Conservation (phyloP, 1,140 invertebrate species). For the Nilaparvata lugens region DNA sequence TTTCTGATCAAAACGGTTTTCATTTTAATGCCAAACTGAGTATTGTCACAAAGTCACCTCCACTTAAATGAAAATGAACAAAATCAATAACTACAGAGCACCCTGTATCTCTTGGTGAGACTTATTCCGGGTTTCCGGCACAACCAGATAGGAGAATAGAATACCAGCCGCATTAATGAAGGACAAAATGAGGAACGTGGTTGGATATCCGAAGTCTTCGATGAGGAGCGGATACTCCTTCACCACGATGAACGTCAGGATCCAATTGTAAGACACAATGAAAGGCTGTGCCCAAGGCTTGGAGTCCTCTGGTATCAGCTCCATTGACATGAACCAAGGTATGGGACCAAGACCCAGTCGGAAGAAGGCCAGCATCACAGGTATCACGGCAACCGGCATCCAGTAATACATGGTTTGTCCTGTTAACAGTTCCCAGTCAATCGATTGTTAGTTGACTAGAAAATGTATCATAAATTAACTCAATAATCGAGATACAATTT, state of each 20-base stretch:
- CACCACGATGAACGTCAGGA: slow-evolving; percentile 43
- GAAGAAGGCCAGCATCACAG: slow-evolving; percentile 30
- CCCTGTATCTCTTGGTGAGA: slow-evolving; percentile 69
- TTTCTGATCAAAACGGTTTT: no score
- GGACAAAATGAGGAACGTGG: slow-evolving; percentile 76
- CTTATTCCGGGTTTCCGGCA: slow-evolving; percentile 92
- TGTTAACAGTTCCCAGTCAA: no score
- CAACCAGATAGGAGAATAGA: slow-evolving; percentile 57
- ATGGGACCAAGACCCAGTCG: slow-evolving; percentile 59
- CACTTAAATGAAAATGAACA: no score
- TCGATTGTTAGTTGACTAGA: no score
- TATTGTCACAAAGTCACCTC: no score
- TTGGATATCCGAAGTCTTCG: slow-evolving; percentile 50
- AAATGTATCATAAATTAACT: no score
- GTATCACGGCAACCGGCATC: not conserved
- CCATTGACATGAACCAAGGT: slow-evolving; percentile 58
- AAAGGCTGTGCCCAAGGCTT: slow-evolving; percentile 44
- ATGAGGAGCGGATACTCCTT: slow-evolving; percentile 37
- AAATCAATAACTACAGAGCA: not conserved
- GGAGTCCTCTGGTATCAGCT: slow-evolving; percentile 54
- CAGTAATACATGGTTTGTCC: not conserved
- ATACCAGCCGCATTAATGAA: slow-evolving; percentile 58
- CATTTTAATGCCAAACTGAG: no score
- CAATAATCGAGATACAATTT: no score
- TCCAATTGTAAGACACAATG: slow-evolving; percentile 40